These are phyloP conservation scores for Hyperoplus immaculatus DNA, from an alignment of 2,797 vertebrate genomes.

Conservation along the genomic window DNA sequence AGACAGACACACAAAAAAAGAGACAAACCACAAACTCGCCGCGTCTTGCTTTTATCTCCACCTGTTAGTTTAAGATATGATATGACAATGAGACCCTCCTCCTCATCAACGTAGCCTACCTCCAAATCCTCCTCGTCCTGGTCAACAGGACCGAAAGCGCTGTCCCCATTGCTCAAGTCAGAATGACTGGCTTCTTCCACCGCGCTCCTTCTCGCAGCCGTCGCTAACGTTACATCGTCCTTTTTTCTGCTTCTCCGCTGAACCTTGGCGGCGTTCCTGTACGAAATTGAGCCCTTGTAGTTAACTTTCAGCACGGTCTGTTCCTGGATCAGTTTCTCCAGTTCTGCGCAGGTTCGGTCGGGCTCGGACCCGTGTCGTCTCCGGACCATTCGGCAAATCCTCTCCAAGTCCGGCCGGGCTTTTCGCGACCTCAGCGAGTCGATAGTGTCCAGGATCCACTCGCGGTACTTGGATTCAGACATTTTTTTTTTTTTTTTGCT, in stretches of 20 bases:
- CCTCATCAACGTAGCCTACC: slow-evolving; percentile 64
- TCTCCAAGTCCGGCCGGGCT: slow-evolving; percentile 93
- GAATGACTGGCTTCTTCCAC: slow-evolving; percentile 83
- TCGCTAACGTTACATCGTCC: slow-evolving; percentile 74
- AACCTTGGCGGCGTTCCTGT: slow-evolving; percentile 93
- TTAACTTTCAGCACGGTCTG: slow-evolving; percentile 92
- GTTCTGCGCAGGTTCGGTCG: slow-evolving; percentile 91
- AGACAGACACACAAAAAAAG: slow-evolving; percentile 26
- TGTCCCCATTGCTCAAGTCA: slow-evolving; percentile 86
- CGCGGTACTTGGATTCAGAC: slow-evolving; percentile 88
- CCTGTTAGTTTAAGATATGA: slow-evolving; percentile 65
- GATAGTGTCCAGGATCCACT: slow-evolving; percentile 94
- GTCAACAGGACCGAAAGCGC: slow-evolving; percentile 83
- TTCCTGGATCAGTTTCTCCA: slow-evolving; percentile 92
- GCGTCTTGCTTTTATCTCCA: slow-evolving; percentile 38
- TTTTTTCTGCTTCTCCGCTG: slow-evolving; percentile 89
- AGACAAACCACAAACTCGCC: background rate
- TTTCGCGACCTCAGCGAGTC: slow-evolving; percentile 93
- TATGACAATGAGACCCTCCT: slow-evolving; percentile 58
- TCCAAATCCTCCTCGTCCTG: slow-evolving; percentile 86
- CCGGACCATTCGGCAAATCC: slow-evolving; percentile 94
- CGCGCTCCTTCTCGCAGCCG: slow-evolving; percentile 73
- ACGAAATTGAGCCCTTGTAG: slow-evolving; percentile 95
- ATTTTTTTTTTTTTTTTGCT: slow-evolving; percentile 67
- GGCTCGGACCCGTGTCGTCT: slow-evolving; percentile 92